Percentiles rank a stretch among this genome's conserved stretches.
phyloP scores from a whole-genome alignment of 2,797 vertebrate genomes.

The Rhynchotus rufescens region DNA sequence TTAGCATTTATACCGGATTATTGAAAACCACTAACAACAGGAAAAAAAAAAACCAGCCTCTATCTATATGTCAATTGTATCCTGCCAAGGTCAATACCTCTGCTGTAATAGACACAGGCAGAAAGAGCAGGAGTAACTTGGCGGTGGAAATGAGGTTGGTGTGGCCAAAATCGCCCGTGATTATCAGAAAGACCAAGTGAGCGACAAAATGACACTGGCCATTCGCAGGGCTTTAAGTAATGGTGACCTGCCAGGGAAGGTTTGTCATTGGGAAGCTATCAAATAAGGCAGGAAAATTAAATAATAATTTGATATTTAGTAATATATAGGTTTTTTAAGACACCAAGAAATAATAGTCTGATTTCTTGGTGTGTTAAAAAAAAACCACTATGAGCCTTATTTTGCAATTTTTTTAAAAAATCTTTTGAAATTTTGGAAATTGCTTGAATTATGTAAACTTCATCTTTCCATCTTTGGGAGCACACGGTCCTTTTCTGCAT shows the following conservation, averaged over 20 bases:
- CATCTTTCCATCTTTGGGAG: not conserved
- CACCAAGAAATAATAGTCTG: not conserved
- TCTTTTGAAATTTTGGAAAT: not conserved
- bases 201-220: not conserved
- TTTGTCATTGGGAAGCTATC: not conserved
- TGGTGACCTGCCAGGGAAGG: not conserved
- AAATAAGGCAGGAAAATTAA: slow-evolving; percentile 6
- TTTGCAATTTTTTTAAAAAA: not conserved
- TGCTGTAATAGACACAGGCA: not conserved
- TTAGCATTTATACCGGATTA: slow-evolving; percentile 39
- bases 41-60: slow-evolving; percentile 11
- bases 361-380: not conserved
- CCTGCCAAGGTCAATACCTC: slow-evolving; percentile 13
- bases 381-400: not conserved
- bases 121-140: not conserved
- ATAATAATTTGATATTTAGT: not conserved
- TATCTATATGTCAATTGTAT: slow-evolving; percentile 47
- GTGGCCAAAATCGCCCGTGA: not conserved
- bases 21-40: not conserved
- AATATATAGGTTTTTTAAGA: too few species aligned
- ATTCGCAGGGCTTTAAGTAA: not conserved
- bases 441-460: not conserved
- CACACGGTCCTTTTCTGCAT: rapidly evolving
- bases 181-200: not conserved
- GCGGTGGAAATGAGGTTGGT: slow-evolving; percentile 2